Evolutionary conservation across 2,797 vertebrate species (phyloP).

Genomic region (Zenarchopterus dispar): DNA sequence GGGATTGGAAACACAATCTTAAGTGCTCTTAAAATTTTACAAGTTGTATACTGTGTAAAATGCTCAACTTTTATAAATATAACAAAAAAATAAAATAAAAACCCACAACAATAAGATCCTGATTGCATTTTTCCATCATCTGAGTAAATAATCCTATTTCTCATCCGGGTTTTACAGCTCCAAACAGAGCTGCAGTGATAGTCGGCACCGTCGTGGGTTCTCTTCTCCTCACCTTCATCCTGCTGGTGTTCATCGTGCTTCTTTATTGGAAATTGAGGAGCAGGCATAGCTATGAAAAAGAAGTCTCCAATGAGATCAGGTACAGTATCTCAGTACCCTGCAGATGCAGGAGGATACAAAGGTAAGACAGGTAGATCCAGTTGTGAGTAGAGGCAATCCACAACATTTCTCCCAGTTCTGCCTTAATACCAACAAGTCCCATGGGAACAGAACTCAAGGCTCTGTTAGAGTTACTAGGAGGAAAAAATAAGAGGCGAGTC

Average conservation of each 20-base stretch:
- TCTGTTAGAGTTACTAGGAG: too few species aligned
- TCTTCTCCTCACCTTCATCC: conserved; percentile 82
- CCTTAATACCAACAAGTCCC: too few species aligned
- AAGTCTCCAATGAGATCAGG: conserved; percentile 88
- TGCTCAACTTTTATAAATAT: not conserved
- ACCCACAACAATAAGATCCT: not conserved
- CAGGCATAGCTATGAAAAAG: conserved; percentile 70
- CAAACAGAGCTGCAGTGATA: conserved; percentile 82
- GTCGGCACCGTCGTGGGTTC: conserved; percentile 83
- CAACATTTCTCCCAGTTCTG: too few species aligned
- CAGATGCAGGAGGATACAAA: too few species aligned
- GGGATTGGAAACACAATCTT: not conserved
- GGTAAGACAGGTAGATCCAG: too few species aligned
- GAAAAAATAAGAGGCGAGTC: too few species aligned
- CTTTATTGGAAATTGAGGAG: conserved; percentile 82
- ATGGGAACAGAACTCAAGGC: too few species aligned
- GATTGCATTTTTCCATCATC: conserved; percentile 1
- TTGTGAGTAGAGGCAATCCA: too few species aligned
- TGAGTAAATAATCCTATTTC: conserved; percentile 18
- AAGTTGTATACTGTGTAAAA: not conserved
- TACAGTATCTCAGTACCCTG: conserved; percentile 41
- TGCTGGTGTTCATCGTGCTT: conserved; percentile 82
- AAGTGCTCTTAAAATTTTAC: not conserved
- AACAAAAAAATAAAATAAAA: not conserved
- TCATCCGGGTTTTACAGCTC: conserved; percentile 67